A percentile compares a stretch with the other conserved stretches of the same genome.
Conservation (phyloP, 2,113 vertebrate genomes). For the Oryctolagus cuniculus region mOryCun1.1 NC_091443.1:34874501-34875000, state of each 20-base stretch:
- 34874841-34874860: neutral
- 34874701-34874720: neutral
- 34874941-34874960: neutral
- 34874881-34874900: neutral
- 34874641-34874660: too few species aligned
- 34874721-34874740: neutral
- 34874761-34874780: neutral
- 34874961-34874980: neutral
- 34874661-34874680: too few species aligned
- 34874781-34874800: neutral
- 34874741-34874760: neutral
- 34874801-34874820: neutral
- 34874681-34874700: neutral
- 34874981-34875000: neutral
- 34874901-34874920: neutral
- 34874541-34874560: too few species aligned
- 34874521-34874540: too few species aligned
- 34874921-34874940: too few species aligned
- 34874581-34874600: too few species aligned
- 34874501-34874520: too few species aligned
- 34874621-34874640: too few species aligned
- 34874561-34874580: too few species aligned
- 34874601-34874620: too few species aligned
- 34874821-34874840: neutral
- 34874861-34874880: neutral